These are phyloP conservation scores for Pipistrellus kuhlii DNA, from an alignment of 2,797 vertebrate genomes.

Conservation along the genomic window DNA sequence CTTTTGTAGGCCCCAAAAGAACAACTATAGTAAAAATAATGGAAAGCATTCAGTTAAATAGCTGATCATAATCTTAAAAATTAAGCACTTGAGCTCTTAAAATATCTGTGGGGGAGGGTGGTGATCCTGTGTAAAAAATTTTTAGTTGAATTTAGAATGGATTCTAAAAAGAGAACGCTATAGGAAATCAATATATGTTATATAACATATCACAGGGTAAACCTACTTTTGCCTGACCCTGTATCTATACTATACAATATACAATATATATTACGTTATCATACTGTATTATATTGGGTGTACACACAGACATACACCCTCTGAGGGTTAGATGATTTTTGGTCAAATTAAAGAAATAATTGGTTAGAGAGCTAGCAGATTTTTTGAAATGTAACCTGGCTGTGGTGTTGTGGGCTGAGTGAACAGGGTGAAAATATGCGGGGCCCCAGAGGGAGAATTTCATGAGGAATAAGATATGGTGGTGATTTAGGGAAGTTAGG, in stretches of 20 bases:
- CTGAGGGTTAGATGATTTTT: background rate
- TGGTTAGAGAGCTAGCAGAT: background rate
- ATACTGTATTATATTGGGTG: background rate
- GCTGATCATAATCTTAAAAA: constrained; percentile 48
- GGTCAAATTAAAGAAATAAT: background rate
- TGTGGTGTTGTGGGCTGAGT: background rate
- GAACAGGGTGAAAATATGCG: background rate
- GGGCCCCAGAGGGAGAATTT: background rate
- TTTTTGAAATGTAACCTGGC: background rate
- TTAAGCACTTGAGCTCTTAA: constrained; percentile 27
- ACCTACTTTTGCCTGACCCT: background rate
- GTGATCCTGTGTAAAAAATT: background rate
- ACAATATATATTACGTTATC: background rate
- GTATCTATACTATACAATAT: background rate
- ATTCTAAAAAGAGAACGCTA: background rate
- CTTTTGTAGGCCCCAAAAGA: background rate
- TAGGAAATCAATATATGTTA: background rate
- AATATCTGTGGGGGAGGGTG: background rate
- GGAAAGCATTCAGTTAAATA: background rate
- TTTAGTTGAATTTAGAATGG: background rate
- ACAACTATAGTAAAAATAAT: background rate
- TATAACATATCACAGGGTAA: background rate
- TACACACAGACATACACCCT: background rate
- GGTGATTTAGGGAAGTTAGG: background rate
- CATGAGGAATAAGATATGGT: background rate